Evolutionary conservation across 1,140 invertebrate genomes (phyloP).

Genomic region (Drosophila insularis): DNA sequence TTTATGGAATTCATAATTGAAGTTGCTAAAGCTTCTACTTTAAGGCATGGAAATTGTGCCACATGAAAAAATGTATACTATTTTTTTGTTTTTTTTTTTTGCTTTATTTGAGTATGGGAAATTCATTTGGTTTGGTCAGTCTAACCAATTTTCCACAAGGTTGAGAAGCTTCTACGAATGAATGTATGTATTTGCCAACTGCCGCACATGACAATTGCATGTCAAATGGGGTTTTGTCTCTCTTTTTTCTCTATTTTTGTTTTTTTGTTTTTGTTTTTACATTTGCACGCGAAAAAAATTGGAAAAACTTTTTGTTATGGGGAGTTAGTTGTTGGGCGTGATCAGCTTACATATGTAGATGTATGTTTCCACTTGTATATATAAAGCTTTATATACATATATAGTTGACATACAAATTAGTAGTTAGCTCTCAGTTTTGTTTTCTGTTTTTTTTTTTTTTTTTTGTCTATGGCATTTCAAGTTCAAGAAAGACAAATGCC

Average conservation of each 20-base stretch:
- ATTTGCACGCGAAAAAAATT: constrained; percentile 55
- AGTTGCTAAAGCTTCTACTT: no score
- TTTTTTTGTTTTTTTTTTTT: no score
- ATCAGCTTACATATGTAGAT: constrained; percentile 3
- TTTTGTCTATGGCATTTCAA: constrained; percentile 56
- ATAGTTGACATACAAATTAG: constrained; percentile 73
- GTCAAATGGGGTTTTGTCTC: constrained; percentile 49
- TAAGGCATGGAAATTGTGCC: neutral
- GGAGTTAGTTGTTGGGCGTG: constrained; percentile 23
- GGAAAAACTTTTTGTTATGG: constrained; percentile 24
- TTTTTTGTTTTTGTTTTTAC: constrained; percentile 6
- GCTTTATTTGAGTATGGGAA: constrained; percentile 57
- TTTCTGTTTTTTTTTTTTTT: constrained; percentile 7
- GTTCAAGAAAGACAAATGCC: constrained; percentile 48
- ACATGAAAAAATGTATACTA: neutral
- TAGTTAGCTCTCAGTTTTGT: constrained; percentile 37
- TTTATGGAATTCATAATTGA: no score
- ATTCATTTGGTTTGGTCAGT: constrained; percentile 47
- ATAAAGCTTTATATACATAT: constrained; percentile 5
- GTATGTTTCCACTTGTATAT: neutral
- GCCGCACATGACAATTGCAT: constrained; percentile 71
- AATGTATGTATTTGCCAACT: constrained; percentile 34
- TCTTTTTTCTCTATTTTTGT: constrained; percentile 30
- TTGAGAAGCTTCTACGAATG: constrained; percentile 63
- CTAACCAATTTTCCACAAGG: constrained; percentile 47